These are phyloP conservation scores for Aphidius gifuensis DNA, from an alignment of 1,140 invertebrate species.

Conservation along the genomic window DNA sequence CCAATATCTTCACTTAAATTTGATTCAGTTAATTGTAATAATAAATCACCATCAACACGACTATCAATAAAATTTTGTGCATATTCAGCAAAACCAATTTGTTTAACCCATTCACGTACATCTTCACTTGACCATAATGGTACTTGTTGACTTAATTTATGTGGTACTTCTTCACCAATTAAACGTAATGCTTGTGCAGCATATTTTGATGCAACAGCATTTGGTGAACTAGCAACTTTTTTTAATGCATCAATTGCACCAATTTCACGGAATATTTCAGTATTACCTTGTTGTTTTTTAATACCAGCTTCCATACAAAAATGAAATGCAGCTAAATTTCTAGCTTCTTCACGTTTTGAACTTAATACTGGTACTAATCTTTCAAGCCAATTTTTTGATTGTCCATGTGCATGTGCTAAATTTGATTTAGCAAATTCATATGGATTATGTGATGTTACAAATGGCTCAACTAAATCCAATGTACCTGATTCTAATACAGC, in stretches of 20 bases:
- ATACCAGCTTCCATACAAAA: slow-evolving; percentile 99
- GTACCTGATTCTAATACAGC: slow-evolving; percentile 94
- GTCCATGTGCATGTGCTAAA: slow-evolving; percentile 89
- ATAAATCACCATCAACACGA: slow-evolving; percentile 95
- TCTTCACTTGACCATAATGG: slow-evolving; percentile 96
- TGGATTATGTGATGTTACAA: slow-evolving; percentile 90
- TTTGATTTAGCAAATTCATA: slow-evolving; percentile 92
- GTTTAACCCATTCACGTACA: slow-evolving; percentile 96
- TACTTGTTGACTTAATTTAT: slow-evolving; percentile 96
- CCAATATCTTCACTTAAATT: slow-evolving; percentile 91
- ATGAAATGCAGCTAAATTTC: slow-evolving; percentile 96
- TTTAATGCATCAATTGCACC: slow-evolving; percentile 94
- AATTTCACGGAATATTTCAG: slow-evolving; percentile 91
- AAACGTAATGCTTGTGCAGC: slow-evolving; percentile 92
- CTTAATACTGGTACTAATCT: slow-evolving; percentile 91
- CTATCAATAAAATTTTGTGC: slow-evolving; percentile 82
- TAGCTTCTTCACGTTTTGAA: slow-evolving; percentile 92
- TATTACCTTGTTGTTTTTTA: slow-evolving; percentile 93
- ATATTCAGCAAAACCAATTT: slow-evolving; percentile 90
- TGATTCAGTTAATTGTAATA: slow-evolving; percentile 88
- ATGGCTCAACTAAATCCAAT: slow-evolving; percentile 92
- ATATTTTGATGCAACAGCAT: slow-evolving; percentile 95
- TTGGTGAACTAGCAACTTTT: slow-evolving; percentile 95
- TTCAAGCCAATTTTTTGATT: slow-evolving; percentile 94
- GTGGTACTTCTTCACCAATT: slow-evolving; percentile 95